Conservation (phyloP, 1,140 invertebrate genomes). For the Archivesica marissinica region DNA sequence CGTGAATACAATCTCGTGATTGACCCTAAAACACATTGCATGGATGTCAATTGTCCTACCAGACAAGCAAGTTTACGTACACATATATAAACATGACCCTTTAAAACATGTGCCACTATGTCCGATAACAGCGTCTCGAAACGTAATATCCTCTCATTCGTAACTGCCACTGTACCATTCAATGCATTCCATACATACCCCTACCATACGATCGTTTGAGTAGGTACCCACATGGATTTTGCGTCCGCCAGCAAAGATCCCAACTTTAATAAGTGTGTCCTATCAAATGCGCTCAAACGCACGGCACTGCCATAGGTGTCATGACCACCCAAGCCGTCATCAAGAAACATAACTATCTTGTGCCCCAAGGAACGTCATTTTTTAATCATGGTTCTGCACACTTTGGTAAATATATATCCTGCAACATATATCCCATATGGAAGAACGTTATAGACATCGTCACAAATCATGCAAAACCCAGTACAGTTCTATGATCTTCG, state of each 20-base stretch:
- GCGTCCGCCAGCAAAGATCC: conserved; percentile 23
- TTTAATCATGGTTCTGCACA: too few species aligned
- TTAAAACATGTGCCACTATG: too few species aligned
- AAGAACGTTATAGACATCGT: background rate
- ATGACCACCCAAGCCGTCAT: too few species aligned
- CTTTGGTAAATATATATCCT: too few species aligned
- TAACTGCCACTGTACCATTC: background rate
- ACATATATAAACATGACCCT: background rate
- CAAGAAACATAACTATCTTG: too few species aligned
- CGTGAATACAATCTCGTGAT: background rate
- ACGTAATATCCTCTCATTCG: background rate
- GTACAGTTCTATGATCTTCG: background rate
- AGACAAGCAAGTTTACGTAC: background rate
- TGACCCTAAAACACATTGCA: background rate
- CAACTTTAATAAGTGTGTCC: background rate
- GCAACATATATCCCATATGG: background rate
- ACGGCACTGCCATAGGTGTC: background rate
- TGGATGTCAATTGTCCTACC: conserved; percentile 31
- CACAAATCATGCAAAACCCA: background rate
- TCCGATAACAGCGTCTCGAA: background rate
- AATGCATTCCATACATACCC: conserved; percentile 18
- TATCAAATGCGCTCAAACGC: background rate
- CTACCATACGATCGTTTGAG: background rate
- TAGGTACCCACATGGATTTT: conserved; percentile 5
- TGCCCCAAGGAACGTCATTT: too few species aligned